These are phyloP conservation scores for Schizaphis graminum DNA, from an alignment of 2,888 invertebrate species.

Conservation along the genomic window DNA sequence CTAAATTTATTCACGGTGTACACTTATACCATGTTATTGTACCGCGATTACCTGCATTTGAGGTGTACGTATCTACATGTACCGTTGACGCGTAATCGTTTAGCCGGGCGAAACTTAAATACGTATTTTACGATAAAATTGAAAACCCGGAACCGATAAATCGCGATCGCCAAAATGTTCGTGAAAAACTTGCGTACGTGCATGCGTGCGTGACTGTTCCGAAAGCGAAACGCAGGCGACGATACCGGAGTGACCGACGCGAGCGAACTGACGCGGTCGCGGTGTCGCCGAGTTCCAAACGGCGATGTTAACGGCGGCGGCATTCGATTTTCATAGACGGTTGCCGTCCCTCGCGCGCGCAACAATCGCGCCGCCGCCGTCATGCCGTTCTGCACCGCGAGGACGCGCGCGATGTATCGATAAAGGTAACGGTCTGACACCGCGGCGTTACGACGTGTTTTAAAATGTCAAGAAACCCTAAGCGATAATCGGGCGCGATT, in stretches of 20 bases:
- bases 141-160: neutral
- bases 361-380: slow-evolving; percentile 38
- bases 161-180: neutral
- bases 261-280: slow-evolving; percentile 48
- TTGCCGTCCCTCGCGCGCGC: slow-evolving; percentile 18
- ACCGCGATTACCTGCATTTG: neutral
- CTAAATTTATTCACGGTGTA: neutral
- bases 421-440: neutral
- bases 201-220: neutral
- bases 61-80: too few relatives aligned
- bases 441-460: neutral
- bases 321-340: slow-evolving; percentile 38
- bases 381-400: neutral
- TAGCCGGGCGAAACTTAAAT: too few relatives aligned
- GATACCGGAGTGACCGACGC: slow-evolving; percentile 33
- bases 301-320: slow-evolving; percentile 19
- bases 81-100: neutral
- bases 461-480: neutral
- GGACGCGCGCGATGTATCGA: neutral
- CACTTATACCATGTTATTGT: neutral
- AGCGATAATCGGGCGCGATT: neutral
- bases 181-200: neutral
- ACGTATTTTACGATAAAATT: neutral
- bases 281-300: neutral
- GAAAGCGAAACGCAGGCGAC: neutral